Conservation (phyloP, 2,888 invertebrate genomes). For the Hirtodrosophila alboralis region DNA sequence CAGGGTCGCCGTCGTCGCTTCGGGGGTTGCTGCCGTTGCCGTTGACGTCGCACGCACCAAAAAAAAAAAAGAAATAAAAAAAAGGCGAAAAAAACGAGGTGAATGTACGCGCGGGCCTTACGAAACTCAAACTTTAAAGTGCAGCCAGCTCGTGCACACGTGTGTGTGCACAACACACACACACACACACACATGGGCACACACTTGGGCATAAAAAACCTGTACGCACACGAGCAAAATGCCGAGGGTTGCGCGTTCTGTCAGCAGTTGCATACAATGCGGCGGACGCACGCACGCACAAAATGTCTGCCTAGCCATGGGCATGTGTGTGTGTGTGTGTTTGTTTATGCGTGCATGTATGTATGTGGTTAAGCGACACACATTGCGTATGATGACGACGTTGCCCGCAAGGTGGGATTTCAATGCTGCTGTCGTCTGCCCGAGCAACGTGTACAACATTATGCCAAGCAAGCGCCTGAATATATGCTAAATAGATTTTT, state of each 20-base stretch:
- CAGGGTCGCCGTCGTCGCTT: conserved; percentile 67
- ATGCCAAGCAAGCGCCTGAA: conserved; percentile 72
- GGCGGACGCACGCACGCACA: conserved; percentile 72
- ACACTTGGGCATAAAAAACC: conserved; percentile 42
- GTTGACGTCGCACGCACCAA: conserved; percentile 70
- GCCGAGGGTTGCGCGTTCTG: conserved; percentile 53
- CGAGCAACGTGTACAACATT: conserved; percentile 62
- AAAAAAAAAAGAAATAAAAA: too few relatives aligned
- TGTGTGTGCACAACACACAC: too few relatives aligned
- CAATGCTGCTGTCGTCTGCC: conserved; percentile 61
- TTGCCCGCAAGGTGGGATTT: conserved; percentile 64
- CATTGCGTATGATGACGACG: conserved; percentile 72
- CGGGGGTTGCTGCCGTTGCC: conserved; percentile 59
- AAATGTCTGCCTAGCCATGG: conserved; percentile 60
- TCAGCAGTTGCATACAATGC: conserved; percentile 57
- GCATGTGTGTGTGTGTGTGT: conserved; percentile 17
- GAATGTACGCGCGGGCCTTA: conserved; percentile 82
- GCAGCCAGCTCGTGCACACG: conserved; percentile 57
- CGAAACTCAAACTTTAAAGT: conserved; percentile 80
- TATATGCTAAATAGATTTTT: conserved; percentile 76
- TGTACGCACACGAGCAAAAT: conserved; percentile 51
- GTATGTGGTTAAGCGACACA: conserved; percentile 70
- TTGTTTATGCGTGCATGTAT: conserved; percentile 25
- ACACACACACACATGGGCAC: conserved; percentile 43
- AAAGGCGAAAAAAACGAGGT: conserved; percentile 80